Conservation (phyloP, 2,113 vertebrate genomes). For the Talpa occidentalis region DNA sequence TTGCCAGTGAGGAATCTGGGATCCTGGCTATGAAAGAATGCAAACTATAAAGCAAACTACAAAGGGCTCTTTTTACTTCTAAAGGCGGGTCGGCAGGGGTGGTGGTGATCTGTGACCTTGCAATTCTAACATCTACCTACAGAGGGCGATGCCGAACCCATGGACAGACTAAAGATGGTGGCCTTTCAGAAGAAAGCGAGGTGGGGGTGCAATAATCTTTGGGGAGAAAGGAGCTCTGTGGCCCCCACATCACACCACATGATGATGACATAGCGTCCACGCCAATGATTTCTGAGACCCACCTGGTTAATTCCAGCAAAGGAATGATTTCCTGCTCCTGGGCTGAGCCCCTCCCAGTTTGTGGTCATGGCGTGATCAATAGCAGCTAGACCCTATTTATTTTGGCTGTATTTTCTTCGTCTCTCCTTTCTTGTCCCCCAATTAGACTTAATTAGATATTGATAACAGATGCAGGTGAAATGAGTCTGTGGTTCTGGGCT, state of each 20-base stretch:
- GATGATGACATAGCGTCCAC: background rate
- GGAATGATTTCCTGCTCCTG: background rate
- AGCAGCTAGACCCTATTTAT: constrained; percentile 3
- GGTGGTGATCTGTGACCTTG: background rate
- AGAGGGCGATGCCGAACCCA: background rate
- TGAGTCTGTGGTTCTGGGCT: background rate
- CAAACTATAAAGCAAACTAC: background rate
- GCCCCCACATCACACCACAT: rapidly evolving
- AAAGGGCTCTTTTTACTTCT: background rate
- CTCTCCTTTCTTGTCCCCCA: background rate
- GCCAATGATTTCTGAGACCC: background rate
- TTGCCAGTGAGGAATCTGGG: background rate
- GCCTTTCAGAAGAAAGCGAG: rapidly evolving
- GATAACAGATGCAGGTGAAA: constrained; percentile 13
- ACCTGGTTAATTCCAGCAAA: background rate
- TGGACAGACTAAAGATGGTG: rapidly evolving
- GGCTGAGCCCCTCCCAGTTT: background rate
- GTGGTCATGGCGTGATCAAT: background rate
- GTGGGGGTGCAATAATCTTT: rapidly evolving
- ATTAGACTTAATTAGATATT: constrained; percentile 65
- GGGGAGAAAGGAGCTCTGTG: background rate
- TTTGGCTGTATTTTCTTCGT: constrained; percentile 21
- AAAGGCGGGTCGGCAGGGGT: background rate
- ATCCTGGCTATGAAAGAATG: background rate
- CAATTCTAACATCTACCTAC: background rate